Conservation (phyloP, 2,797 vertebrate species). For the Xerus rutilus region DNA sequence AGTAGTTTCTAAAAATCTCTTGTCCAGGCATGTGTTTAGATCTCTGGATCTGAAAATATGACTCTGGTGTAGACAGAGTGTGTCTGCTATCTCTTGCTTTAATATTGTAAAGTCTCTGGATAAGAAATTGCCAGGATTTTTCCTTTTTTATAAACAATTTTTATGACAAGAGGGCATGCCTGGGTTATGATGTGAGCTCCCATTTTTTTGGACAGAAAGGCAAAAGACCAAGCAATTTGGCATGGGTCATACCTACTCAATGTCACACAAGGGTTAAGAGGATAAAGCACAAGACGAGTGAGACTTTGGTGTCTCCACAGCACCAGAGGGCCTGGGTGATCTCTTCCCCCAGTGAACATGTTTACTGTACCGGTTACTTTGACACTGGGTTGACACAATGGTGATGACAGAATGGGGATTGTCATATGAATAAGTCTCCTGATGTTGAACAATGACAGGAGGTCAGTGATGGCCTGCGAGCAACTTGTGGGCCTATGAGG, state of each 20-base stretch:
- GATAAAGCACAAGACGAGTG: not conserved
- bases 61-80: not conserved
- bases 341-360: not conserved
- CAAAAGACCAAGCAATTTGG: not conserved
- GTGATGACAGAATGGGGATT: not conserved
- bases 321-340: not conserved
- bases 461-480: not conserved
- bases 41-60: conserved; percentile 40
- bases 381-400: not conserved
- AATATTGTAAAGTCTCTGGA: not conserved
- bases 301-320: not conserved
- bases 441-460: not conserved
- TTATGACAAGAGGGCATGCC: not conserved
- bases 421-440: not conserved
- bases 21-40: not conserved
- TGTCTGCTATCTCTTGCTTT: not conserved
- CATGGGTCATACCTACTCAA: not conserved
- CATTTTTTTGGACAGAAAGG: not conserved
- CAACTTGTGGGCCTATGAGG: not conserved
- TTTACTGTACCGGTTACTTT: not conserved
- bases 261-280: not conserved
- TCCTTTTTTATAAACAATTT: not conserved
- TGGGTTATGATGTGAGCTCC: not conserved
- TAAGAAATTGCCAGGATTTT: not conserved
- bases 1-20: conserved; percentile 34